Evolutionary conservation across 2,113 vertebrate genomes (phyloP), one percentile per base, ranked within the genome.

Genomic region (Actenoides lindsayi): DNA sequence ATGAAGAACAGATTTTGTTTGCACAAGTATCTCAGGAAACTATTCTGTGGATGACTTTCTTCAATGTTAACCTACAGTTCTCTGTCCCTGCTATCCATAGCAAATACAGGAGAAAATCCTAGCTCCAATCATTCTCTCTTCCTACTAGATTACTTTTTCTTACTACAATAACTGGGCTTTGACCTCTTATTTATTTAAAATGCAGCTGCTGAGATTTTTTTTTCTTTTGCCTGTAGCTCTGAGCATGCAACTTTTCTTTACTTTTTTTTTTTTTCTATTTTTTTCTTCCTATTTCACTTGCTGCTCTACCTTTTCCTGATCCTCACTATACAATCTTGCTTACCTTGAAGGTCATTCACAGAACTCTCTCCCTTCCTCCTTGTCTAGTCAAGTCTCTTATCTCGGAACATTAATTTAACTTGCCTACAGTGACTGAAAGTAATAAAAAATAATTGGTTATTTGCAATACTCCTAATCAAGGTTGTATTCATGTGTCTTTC

Each of bases 401-500:
- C 79, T 95, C 3, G 3, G 33, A 95, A 96, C 82, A 86, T 96
- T 96, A 97, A 93, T 79, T 91, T 94, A 95, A 76, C 89, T 59
- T 88, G 46, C 79, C 81, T 95, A 89, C 74, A 87, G 89, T 73
- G 65, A 94, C 27, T 62, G 77, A 69, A 94, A 88, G 48, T 77
- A 64, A 95, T 96, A 90, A 96, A 95, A 98, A 95, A 60, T 93
- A 93, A 92, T 86, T 96, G 56, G 37, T 77, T 92, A 67, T 92
- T 97, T 95, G 41, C 79, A 94, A n/a, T 42, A 75, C 24, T 96
- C 37, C 51, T 53, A 95, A 89, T 97, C 48, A 94, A 96, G 76
- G 42, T 74, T 94, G 16, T 68, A 94, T 93, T 96, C 31, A 73
- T 57, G 62, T 77, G 76, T 84, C 62, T 89, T 94, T 85, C 63